phyloP scores from a whole-genome alignment of 2,113 vertebrate genomes.

The Passerina amoena region DNA sequence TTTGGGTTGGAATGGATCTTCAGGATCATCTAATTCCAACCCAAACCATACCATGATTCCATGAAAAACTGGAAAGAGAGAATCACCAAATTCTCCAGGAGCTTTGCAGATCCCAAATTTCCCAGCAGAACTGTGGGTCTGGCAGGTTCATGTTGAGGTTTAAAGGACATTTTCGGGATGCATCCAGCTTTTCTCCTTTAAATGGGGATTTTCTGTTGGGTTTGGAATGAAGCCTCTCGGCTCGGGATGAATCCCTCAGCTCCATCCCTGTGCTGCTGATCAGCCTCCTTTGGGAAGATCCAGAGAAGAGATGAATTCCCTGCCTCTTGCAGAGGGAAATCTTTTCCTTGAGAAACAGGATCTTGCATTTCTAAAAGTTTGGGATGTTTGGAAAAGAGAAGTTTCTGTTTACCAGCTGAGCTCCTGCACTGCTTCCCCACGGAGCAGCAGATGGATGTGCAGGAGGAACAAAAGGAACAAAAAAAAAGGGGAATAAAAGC shows the following conservation, averaged over 20 bases:
- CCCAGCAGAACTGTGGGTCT: neutral
- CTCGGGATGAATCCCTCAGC: neutral
- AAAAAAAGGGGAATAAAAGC: neutral
- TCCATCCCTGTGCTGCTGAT: neutral
- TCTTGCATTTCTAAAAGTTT: neutral
- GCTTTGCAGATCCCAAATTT: neutral
- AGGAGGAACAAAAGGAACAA: neutral
- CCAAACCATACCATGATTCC: neutral
- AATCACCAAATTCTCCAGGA: rapidly evolving
- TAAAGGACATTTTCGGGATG: neutral
- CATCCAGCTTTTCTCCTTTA: neutral
- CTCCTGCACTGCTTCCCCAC: neutral
- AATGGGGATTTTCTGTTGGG: neutral
- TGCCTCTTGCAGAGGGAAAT: neutral
- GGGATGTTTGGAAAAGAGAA: neutral
- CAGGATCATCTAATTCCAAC: neutral
- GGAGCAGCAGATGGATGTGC: neutral
- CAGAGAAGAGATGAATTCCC: neutral
- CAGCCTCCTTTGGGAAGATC: neutral
- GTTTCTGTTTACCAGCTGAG: neutral
- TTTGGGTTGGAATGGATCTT: neutral
- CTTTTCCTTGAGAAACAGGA: neutral
- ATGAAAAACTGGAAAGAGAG: too few relatives aligned
- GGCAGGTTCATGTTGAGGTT: neutral
- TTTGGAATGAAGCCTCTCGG: neutral